phyloP scores from a whole-genome alignment of 1,140 invertebrate genomes.

The Wiebesia pumilae region DNA sequence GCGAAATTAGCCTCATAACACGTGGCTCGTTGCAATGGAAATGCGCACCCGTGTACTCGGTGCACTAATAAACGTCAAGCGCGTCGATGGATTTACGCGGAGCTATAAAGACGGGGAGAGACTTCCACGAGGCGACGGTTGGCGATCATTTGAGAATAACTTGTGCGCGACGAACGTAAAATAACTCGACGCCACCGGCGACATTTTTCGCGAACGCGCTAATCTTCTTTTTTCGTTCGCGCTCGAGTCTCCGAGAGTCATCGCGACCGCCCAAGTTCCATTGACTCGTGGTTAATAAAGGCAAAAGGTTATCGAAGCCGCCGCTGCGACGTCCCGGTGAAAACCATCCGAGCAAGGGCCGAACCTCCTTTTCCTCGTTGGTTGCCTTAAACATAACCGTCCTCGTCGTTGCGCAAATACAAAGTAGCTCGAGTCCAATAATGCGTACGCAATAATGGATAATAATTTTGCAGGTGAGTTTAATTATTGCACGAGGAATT shows the following conservation, averaged over 20 bases:
- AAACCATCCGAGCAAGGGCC: neutral
- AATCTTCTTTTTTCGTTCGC: neutral
- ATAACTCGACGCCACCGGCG: neutral
- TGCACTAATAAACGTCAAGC: slow-evolving; percentile 37
- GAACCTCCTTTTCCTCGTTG: too few species aligned
- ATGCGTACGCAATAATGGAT: neutral
- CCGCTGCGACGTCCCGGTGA: neutral
- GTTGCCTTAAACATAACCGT: too few species aligned
- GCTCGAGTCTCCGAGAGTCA: neutral
- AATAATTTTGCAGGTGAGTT: neutral
- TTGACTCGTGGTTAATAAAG: neutral
- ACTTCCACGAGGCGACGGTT: neutral
- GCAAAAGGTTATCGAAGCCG: neutral
- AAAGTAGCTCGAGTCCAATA: neutral
- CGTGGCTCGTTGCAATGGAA: neutral
- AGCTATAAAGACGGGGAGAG: slow-evolving; percentile 2
- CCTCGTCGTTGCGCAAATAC: neutral
- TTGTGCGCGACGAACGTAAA: neutral
- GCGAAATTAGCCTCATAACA: neutral
- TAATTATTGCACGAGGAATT: neutral
- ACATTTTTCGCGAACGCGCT: neutral
- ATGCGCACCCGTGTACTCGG: neutral
- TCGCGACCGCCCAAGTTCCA: neutral
- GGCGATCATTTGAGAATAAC: slow-evolving; percentile 41
- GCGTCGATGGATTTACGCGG: slow-evolving; percentile 43